Conservation (phyloP, 1,140 invertebrate genomes). For the Phortica variegata region DNA sequence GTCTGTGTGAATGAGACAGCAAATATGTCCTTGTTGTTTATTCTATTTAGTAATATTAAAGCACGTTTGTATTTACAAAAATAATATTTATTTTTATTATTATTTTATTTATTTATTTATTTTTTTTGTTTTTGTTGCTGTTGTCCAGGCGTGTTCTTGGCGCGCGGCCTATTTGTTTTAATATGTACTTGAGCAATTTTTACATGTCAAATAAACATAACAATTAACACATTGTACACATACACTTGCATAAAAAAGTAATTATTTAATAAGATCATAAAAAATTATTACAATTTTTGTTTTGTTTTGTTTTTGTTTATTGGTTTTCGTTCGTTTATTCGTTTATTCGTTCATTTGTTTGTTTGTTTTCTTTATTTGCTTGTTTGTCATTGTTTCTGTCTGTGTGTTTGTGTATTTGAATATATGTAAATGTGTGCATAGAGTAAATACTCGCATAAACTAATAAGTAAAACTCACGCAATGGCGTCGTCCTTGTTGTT, state of each 20-base stretch:
- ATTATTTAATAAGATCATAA: background rate
- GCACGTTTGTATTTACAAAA: conserved; percentile 23
- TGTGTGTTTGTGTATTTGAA: background rate
- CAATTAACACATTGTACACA: conserved; percentile 12
- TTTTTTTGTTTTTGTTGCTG: too few species aligned
- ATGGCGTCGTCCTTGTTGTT: conserved; percentile 21
- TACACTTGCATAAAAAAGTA: background rate
- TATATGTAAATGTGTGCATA: conserved; percentile 29
- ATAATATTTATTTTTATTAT: conserved; percentile 12
- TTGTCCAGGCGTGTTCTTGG: too few species aligned
- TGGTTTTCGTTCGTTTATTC: conserved; percentile 11
- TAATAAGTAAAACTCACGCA: conserved; percentile 45
- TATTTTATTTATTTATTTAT: background rate
- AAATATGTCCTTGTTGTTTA: conserved; percentile 2
- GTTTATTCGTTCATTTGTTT: too few species aligned
- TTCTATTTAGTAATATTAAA: conserved; percentile 26
- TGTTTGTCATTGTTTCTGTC: background rate
- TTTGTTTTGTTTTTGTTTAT: conserved; percentile 21
- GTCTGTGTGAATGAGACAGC: too few species aligned
- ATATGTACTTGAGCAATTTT: background rate
- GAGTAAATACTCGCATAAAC: conserved; percentile 12
- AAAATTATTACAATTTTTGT: conserved; percentile 29
- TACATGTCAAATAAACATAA: conserved; percentile 10
- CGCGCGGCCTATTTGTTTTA: background rate
- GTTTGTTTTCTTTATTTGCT: background rate